Base-by-base conservation (phyloP, 2,888 invertebrate species). In the Ypsolopha sequella region DNA sequence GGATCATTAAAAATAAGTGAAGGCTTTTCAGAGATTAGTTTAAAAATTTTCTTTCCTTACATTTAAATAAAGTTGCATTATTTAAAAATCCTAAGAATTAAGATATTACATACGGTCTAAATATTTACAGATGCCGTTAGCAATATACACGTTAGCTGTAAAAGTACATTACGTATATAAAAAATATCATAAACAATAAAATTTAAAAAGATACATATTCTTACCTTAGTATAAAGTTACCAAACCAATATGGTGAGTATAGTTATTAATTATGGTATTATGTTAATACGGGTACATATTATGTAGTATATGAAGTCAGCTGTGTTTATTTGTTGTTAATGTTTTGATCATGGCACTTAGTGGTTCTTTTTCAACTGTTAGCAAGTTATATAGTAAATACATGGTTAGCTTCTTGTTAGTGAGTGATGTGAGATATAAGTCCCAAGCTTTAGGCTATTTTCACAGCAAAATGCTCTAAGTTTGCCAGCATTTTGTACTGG, bases 101-200 rank as follows among this genome's bases (percentile, higher is more conserved):
- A 13, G 24, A 39, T 7, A 43, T 34, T 6, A 46, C 6, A 46
- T 6, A 46, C 9, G n/a, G 7, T 10, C 9, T 8, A 46, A 47
- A 48, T 54, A 55, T 54, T 38, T 54, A 54, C 53, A 52, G 48
- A 52, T 43, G 43, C 13, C 43, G 43, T 43, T 78, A 78, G 80
- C 80, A 79, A 80, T 79, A 74, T 73, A 79, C 78, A 80, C 76
- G 76, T 78, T 76, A 80, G 73, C 75, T 56, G 62, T 14, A 13
- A 11, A 41, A 3, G 7, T 50, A 41, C 43, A 24, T 24, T 24
- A 41, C 6, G 41, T 36, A 48, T 36, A 39, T 50, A 41, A 50
- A 43, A n/a, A n/a, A n/a, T n/a, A n/a, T n/a, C 7, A 43, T 34
- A 7, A 46, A 46, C 10, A 34, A 46, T 41, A 2, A 41, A 43